Evolutionary conservation across 2,888 invertebrate species (phyloP).

Genomic region (Eueremaeus valkanovi): DNA sequence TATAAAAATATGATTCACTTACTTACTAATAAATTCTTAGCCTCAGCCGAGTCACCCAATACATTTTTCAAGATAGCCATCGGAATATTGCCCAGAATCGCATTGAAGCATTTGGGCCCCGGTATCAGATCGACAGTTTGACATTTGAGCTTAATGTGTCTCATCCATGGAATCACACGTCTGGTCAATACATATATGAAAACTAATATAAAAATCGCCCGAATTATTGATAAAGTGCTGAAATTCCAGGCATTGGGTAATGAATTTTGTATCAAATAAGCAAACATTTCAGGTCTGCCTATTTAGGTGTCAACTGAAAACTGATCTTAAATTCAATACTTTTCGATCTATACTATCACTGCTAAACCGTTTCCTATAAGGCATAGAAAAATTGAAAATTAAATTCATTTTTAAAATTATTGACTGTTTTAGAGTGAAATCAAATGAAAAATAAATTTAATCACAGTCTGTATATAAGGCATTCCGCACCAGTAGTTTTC

Average conservation of each 20-base stretch:
- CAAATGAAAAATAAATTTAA: no score
- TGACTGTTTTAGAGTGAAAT: not conserved
- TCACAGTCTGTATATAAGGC: not conserved
- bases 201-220: not conserved
- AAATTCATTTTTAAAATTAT: not conserved
- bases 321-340: not conserved
- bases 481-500: slow-evolving; percentile 23
- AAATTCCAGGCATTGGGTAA: not conserved
- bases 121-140: slow-evolving; percentile 35
- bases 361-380: not conserved
- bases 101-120: slow-evolving; percentile 40
- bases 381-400: not conserved
- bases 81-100: slow-evolving; percentile 41
- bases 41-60: slow-evolving; percentile 35
- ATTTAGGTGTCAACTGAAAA: not conserved
- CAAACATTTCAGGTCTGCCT: not conserved
- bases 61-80: slow-evolving; percentile 38
- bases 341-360: not conserved
- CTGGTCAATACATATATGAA: not conserved
- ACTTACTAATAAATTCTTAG: slow-evolving; percentile 41
- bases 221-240: not conserved
- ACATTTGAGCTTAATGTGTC: not conserved
- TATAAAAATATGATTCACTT: slow-evolving; percentile 34
- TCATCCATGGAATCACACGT: slow-evolving; percentile 14
- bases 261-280: not conserved